Base-by-base conservation (phyloP, 2,888 invertebrate species). In the Megamerina dolium region DNA sequence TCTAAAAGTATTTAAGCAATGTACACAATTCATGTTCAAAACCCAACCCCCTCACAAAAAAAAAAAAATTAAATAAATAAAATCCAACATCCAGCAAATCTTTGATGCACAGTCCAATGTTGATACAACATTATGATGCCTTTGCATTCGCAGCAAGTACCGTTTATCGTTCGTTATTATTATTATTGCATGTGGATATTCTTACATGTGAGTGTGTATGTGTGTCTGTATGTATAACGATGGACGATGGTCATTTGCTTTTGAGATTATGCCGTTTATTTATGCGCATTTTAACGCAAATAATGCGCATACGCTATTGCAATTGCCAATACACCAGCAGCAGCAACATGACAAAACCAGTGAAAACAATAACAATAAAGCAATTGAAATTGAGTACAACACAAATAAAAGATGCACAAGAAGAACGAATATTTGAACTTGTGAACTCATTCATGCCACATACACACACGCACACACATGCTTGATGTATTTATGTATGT, bases 351-450 rank as follows among this genome's bases (percentile, higher is more conserved):
- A 4, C 18, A 23, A 19, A 3, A 0, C 4, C 16, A 10, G 31
- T 19, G 10, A 6, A 6, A 19, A 14, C 30, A 31, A 21, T 23
- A 31, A 29, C n/a, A 19, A 43, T 35, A 43, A 37, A n/a, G n/a
- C n/a, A n/a, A n/a, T n/a, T n/a, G n/a, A n/a, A n/a, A n/a, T n/a
- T n/a, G n/a, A n/a, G n/a, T n/a, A n/a, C n/a, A n/a, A n/a, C n/a
- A n/a, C n/a, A n/a, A n/a, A n/a, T n/a, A n/a, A n/a, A n/a, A n/a
- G n/a, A n/a, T n/a, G n/a, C n/a, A n/a, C n/a, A n/a, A n/a, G n/a
- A n/a, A n/a, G n/a, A n/a, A 41, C 18, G 45, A 51, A 50, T 51
- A 47, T 50, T 58, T 57, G 57, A 58, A 57, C 57, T 59, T 55
- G 48, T 56, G 57, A 57, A 57, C 59, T 55, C 43, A n/a, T n/a